These are phyloP conservation scores for Falco biarmicus DNA, from an alignment of 2,797 vertebrate species.

Conservation along the genomic window DNA sequence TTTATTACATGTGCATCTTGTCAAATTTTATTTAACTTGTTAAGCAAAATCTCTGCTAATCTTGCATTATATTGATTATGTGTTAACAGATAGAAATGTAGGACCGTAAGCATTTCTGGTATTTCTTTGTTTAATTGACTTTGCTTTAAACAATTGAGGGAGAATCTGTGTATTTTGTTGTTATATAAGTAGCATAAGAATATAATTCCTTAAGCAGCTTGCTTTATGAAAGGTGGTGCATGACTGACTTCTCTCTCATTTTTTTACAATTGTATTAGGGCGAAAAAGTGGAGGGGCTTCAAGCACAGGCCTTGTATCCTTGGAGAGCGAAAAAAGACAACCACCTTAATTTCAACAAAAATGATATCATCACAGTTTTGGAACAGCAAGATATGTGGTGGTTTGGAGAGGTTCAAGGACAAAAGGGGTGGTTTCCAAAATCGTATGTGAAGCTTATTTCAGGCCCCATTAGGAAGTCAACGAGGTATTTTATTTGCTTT, in stretches of 20 bases:
- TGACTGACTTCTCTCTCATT: background rate
- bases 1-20: background rate
- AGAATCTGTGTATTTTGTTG: background rate
- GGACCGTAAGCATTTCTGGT: background rate
- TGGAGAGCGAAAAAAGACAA: slow-evolving; percentile 99
- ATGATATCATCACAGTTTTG: slow-evolving; percentile 93
- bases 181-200: background rate
- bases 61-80: background rate
- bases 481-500: slow-evolving; percentile 82
- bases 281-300: slow-evolving; percentile 96
- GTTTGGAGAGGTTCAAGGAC: slow-evolving; percentile 96
- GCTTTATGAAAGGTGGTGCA: background rate
- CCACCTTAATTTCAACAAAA: slow-evolving; percentile 99
- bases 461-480: slow-evolving; percentile 83
- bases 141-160: background rate
- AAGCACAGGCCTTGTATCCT: slow-evolving; percentile 96
- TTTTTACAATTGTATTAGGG: slow-evolving; percentile 78
- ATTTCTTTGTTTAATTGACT: background rate
- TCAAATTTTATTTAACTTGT: background rate
- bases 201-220: background rate
- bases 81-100: background rate
- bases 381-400: slow-evolving; percentile 99
- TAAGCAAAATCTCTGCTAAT: background rate
- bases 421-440: slow-evolving; percentile 99
- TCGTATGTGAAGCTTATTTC: slow-evolving; percentile 99